Base-by-base conservation (phyloP, 1,140 invertebrate genomes). In the Aphaenogaster ashmeadi region DNA sequence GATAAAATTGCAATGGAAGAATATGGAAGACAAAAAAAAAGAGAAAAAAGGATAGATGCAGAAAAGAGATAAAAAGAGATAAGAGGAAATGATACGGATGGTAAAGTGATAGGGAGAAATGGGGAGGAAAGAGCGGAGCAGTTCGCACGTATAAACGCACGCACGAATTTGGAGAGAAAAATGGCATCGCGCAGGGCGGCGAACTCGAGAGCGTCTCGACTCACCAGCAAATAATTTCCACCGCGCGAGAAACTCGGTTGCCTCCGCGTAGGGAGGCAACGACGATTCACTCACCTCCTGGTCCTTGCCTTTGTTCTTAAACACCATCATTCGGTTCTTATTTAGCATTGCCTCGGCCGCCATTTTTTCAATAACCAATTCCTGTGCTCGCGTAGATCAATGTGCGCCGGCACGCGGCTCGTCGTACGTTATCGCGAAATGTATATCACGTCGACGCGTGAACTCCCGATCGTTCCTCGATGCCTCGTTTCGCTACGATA, bases 261-360 rank as follows among this genome's bases (percentile, higher is more conserved):
- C 4, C 3, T 5, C 15, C 3, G 13, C 15, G 41, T 52, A n/a
- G 52, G 13, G 13, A 58, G 52, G 27, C n/a, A 47, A 79, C 50
- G 50, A 13, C 36, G 11, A 8, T 75, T 96, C 36, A 97, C 98
- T 98, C 96, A 99, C 98, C 96, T 99, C 98, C 95, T 98, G 98
- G 97, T 99, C 98, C 97, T 99, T 99, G 93, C 98, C 98, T 97
- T 99, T 99, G 96, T 99, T 99, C 97, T 99, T 99, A 95, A 99
- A 99, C 95, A 98, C 98, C 96, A 98, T 97, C 96, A 98, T 97
- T 95, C 98, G 97, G 96, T 97, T 97, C 96, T 97, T 97, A 95
- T 96, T 96, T 96, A 96, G 96, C 95, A 97, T 96, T 44, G 80
- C 69, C 94, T 97, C 97, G 88, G 96, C 96, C 96, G 97, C 97